Conservation (phyloP, 1,140 invertebrate genomes). For the Mizuhopecten yessoensis region DNA sequence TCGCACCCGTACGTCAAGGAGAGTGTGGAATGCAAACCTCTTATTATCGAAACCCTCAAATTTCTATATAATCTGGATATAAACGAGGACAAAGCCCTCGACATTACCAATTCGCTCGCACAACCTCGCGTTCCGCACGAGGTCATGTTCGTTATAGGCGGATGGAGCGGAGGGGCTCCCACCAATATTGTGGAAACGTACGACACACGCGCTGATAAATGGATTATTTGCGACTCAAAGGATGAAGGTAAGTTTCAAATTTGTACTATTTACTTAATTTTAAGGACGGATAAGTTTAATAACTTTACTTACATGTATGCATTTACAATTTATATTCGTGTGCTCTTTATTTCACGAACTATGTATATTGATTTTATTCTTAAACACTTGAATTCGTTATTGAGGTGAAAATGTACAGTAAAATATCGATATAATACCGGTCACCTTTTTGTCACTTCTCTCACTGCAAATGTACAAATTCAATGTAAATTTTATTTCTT, state of each 20-base stretch:
- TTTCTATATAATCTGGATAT: slow-evolving; percentile 90
- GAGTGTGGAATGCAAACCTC: slow-evolving; percentile 87
- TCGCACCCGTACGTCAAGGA: slow-evolving; percentile 87
- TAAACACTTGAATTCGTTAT: too few species aligned
- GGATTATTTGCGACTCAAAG: slow-evolving; percentile 82
- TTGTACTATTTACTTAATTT: neutral
- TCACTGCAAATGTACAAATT: too few species aligned
- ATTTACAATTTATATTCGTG: too few species aligned
- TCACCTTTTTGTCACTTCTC: too few species aligned
- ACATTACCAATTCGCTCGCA: slow-evolving; percentile 75
- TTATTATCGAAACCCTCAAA: slow-evolving; percentile 90
- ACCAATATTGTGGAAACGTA: slow-evolving; percentile 91
- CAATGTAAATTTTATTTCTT: too few species aligned
- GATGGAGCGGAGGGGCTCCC: slow-evolving; percentile 89
- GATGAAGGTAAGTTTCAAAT: slow-evolving; percentile 68
- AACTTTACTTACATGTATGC: neutral
- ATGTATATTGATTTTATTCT: too few species aligned
- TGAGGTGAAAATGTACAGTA: too few species aligned
- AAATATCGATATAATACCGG: too few species aligned
- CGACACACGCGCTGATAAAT: slow-evolving; percentile 90
- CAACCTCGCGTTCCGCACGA: slow-evolving; percentile 80
- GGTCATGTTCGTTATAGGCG: slow-evolving; percentile 87
- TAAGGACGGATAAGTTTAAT: neutral
- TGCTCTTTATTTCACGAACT: too few species aligned
- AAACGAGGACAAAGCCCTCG: slow-evolving; percentile 79